Conservation (phyloP, 2,113 vertebrate species). For the Cynoglossus semilaevis region DNA sequence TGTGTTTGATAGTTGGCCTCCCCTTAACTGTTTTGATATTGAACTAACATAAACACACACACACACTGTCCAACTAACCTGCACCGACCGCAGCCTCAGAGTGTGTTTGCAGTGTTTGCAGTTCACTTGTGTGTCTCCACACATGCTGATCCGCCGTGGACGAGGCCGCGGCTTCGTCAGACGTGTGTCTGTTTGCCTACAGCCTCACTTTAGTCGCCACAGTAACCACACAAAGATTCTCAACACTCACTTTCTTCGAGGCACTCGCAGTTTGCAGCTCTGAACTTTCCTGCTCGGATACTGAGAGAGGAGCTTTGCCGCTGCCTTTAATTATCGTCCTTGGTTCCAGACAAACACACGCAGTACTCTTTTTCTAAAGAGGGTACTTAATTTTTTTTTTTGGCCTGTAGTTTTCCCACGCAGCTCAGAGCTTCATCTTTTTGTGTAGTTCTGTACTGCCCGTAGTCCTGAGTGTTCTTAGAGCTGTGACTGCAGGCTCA, state of each 20-base stretch:
- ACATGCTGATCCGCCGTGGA: constrained; percentile 26
- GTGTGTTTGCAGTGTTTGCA: constrained; percentile 58
- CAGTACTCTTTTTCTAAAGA: constrained; percentile 3
- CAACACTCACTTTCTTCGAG: constrained; percentile 36
- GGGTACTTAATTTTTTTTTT: constrained; percentile 5
- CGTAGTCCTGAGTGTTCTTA: constrained; percentile 14
- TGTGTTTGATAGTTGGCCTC: constrained; percentile 51
- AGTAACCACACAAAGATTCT: constrained; percentile 59
- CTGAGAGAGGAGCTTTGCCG: constrained; percentile 25
- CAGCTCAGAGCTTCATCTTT: constrained; percentile 9
- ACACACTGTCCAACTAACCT: constrained; percentile 33
- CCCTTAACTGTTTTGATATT: constrained; percentile 33
- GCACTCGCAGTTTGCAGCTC: constrained; percentile 28
- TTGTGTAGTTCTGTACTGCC: constrained; percentile 32
- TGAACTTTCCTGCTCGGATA: constrained; percentile 23
- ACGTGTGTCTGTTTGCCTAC: constrained; percentile 39
- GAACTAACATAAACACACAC: constrained; percentile 43
- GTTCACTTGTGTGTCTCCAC: constrained; percentile 35
- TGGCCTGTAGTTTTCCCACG: constrained; percentile 33
- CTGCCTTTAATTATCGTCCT: constrained; percentile 31
- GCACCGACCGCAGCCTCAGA: constrained; percentile 39
- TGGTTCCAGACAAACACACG: constrained; percentile 26
- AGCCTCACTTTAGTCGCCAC: constrained; percentile 45
- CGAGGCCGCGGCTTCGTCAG: constrained; percentile 34
- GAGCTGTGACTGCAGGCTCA: constrained; percentile 17